Evolutionary conservation across 2,113 vertebrate genomes (phyloP).

Genomic region (Baryphthengus martii): DNA sequence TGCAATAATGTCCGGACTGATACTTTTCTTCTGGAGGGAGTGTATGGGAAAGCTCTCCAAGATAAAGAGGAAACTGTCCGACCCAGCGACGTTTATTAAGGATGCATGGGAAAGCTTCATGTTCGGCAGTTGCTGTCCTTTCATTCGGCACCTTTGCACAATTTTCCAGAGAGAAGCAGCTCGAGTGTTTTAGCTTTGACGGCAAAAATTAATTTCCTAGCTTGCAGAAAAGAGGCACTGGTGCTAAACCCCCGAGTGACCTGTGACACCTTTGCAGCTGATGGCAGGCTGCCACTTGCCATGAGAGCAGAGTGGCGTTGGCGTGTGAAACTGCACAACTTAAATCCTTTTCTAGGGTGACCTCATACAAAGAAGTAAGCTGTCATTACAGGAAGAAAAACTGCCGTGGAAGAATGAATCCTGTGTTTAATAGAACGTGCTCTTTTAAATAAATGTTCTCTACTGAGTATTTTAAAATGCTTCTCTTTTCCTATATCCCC

Average conservation of each 20-base stretch:
- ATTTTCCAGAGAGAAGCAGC: neutral
- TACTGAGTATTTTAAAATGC: neutral
- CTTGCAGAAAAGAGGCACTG: neutral
- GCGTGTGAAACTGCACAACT: slow-evolving; percentile 19
- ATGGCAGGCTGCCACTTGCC: slow-evolving; percentile 13
- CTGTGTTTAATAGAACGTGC: slow-evolving; percentile 30
- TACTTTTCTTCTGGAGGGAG: neutral
- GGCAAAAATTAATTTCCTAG: slow-evolving; percentile 43
- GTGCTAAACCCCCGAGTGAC: neutral
- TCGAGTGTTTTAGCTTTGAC: neutral
- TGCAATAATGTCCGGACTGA: neutral
- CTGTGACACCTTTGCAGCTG: slow-evolving; percentile 42
- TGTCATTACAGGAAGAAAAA: slow-evolving; percentile 30
- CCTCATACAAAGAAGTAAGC: slow-evolving; percentile 17
- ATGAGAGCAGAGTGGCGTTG: neutral
- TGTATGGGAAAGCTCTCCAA: neutral
- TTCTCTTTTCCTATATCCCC: neutral
- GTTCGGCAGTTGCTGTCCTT: neutral
- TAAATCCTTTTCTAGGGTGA: neutral
- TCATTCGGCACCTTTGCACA: neutral
- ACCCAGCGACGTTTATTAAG: neutral
- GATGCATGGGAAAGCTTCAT: neutral
- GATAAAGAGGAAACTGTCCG: neutral
- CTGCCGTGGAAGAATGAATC: slow-evolving; percentile 38
- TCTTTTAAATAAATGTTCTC: slow-evolving; percentile 20